These are phyloP conservation scores for Nephrotoma flavescens DNA, from an alignment of 2,888 invertebrate genomes.

Conservation along the genomic window DNA sequence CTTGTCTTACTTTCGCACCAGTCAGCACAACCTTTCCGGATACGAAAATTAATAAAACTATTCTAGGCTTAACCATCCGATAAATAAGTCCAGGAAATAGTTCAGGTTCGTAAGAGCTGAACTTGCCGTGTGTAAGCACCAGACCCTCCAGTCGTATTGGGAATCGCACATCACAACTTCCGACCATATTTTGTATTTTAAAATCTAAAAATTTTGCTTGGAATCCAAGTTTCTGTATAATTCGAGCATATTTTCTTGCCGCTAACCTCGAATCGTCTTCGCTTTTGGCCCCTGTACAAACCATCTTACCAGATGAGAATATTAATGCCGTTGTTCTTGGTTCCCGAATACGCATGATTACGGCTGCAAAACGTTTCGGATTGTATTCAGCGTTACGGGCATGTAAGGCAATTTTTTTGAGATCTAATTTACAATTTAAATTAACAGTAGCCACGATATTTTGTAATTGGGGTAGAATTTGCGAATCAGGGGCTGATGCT, in stretches of 20 bases:
- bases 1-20: conserved; percentile 86
- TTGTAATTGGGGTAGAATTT: conserved; percentile 68
- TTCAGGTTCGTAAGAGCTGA: conserved; percentile 89
- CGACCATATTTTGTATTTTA: conserved; percentile 70
- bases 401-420: conserved; percentile 93
- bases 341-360: conserved; percentile 90
- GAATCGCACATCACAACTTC: conserved; percentile 63
- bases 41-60: conserved; percentile 95
- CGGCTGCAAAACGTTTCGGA: conserved; percentile 97
- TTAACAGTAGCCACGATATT: conserved; percentile 98
- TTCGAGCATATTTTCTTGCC: conserved; percentile 69
- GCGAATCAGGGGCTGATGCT: conserved; percentile 75
- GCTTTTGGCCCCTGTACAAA: conserved; percentile 71
- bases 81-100: conserved; percentile 97
- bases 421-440: conserved; percentile 82
- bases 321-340: conserved; percentile 68
- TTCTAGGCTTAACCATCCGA: conserved; percentile 93
- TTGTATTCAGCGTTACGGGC: conserved; percentile 99
- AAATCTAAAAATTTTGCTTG: conserved; percentile 70
- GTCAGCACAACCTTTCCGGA: conserved; percentile 98
- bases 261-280: conserved; percentile 66
- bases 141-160: conserved; percentile 61
- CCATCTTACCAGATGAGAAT: conserved; percentile 73
- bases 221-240: conserved; percentile 65
- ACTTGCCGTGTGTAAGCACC: conserved; percentile 60